Conservation (phyloP, 1,140 invertebrate species). For the Drosophila sturtevanti region DNA sequence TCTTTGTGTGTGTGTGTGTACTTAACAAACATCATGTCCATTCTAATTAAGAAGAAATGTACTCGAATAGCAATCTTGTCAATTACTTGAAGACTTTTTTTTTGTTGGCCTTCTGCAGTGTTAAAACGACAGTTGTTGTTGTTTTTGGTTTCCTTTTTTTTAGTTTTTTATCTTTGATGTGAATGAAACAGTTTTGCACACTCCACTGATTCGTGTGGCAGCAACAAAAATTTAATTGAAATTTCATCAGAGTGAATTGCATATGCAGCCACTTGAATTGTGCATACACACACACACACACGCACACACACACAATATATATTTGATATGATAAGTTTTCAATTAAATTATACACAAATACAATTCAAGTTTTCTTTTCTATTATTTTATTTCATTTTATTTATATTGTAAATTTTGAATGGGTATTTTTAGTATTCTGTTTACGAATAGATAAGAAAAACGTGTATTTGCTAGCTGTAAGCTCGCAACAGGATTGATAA, state of each 20-base stretch:
- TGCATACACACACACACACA: background rate
- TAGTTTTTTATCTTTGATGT: background rate
- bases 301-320: background rate
- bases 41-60: background rate
- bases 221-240: background rate
- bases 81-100: background rate
- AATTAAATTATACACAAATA: constrained; percentile 1
- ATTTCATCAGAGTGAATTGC: background rate
- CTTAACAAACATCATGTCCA: background rate
- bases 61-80: background rate
- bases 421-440: constrained; percentile 2
- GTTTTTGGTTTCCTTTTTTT: background rate
- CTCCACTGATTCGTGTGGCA: background rate
- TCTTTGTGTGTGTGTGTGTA: background rate
- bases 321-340: background rate
- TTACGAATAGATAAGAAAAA: background rate
- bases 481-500: constrained; percentile 2
- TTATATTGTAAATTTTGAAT: constrained; percentile 1
- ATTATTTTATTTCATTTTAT: constrained; percentile 1
- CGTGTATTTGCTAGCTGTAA: constrained; percentile 3
- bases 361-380: constrained; percentile 1
- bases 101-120: background rate
- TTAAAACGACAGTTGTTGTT: background rate
- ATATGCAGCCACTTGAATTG: constrained; percentile 2
- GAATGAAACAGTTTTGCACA: background rate